Percentiles rank a stretch among this genome's conserved stretches.
phyloP scores from a whole-genome alignment of 2,888 invertebrate species.

The Octonoba sinensis region DNA sequence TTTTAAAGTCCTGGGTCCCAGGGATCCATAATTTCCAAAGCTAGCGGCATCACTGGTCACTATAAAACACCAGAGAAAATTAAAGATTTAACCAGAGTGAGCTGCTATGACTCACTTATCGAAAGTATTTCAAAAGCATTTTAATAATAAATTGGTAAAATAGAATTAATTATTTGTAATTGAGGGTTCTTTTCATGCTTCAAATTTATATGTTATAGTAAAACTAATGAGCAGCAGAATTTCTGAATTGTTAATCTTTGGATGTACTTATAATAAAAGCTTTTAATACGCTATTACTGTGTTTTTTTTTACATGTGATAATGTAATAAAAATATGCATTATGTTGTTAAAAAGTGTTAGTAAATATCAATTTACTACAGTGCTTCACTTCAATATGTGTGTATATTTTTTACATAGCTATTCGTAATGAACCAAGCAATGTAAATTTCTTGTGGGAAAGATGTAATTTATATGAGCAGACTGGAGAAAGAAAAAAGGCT shows the following conservation, averaged over 20 bases:
- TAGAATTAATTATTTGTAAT: no score
- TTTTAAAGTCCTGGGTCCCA: no score
- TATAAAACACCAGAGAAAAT: no score
- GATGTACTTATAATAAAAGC: neutral
- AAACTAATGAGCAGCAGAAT: no score
- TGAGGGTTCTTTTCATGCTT: no score
- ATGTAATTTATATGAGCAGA: slow-evolving; percentile 78
- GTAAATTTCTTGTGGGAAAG: slow-evolving; percentile 81
- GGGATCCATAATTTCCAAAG: no score
- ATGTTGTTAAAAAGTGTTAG: neutral
- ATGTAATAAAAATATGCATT: neutral
- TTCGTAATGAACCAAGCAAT: slow-evolving; percentile 81
- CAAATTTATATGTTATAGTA: no score
- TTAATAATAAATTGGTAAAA: no score
- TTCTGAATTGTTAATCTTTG: neutral
- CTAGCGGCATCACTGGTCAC: no score
- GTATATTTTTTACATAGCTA: slow-evolving; percentile 74
- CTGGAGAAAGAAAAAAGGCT: slow-evolving; percentile 77
- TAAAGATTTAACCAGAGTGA: no score
- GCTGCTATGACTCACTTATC: no score
- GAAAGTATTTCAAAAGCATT: no score
- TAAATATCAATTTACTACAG: neutral
- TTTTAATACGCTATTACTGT: neutral
- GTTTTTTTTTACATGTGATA: neutral
- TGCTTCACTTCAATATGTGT: slow-evolving; percentile 2